Base-by-base conservation (phyloP, 2,113 vertebrate genomes). In the Alectura lathami region DNA sequence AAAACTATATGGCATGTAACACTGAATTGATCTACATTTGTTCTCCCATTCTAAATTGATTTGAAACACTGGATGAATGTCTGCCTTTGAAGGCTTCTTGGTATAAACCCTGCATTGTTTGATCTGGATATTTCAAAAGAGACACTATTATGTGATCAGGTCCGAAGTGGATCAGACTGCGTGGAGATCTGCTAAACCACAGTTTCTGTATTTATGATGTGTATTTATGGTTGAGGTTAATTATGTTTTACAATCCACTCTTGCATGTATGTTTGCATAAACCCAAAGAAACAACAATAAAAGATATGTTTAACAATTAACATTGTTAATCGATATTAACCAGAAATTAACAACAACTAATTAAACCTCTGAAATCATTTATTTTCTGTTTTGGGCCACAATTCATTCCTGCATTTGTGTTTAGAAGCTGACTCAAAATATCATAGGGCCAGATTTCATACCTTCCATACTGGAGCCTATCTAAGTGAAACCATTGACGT, bases 401-500 rank as follows among this genome's bases (percentile, higher is more conserved):
- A 21, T 48, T 70, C 27, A 74, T 57, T 56, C 50, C 51, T 7
- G 27, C 86, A 29, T 86, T 88, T 83, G 26, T 96, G 92, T 93
- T 93, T 81, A 90, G 90, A 63, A 90, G 50, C 45, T 73, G 59
- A 67, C 88, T 90, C 75, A 88, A 93, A 96, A 95, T 94, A 92
- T 63, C 91, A 60, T 74, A 92, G 69, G 86, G 69, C 86, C 69
- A 84, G 83, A 93, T 88, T 95, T 95, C 91, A 81, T 93, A 96
- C 91, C 88, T 91, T 94, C 83, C 18, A 0, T 75, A 68, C 81
- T 86, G 80, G 48, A 94, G 88, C 80, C 21, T 64, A 9, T 93
- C 77, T 82, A 88, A 96, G 43, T 90, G 88, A 94, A 95, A 83
- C 38, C 79, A 74, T 4, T 96, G 96, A 96, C 94, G 96, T 96